phyloP scores from a whole-genome alignment of 2,888 invertebrate species.

The Thecocarcelia acutangulata region DNA sequence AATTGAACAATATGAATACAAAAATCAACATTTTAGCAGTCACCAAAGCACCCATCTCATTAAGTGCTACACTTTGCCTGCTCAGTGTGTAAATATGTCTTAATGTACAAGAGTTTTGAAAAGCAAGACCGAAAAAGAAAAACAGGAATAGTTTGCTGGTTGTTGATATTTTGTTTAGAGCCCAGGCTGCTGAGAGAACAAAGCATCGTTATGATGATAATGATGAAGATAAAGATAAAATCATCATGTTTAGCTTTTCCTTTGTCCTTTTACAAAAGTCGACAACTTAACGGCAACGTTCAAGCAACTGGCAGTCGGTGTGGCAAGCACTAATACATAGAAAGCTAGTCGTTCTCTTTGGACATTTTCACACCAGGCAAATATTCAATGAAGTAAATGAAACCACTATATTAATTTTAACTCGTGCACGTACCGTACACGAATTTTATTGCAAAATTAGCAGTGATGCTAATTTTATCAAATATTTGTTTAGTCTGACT shows the following conservation, averaged over 20 bases:
- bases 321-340: not conserved
- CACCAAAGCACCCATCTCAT: conserved; percentile 37
- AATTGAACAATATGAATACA: not conserved
- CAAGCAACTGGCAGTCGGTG: conserved; percentile 12
- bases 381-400: too few relatives aligned
- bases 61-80: conserved; percentile 23
- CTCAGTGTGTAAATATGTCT: not conserved
- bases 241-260: conserved; percentile 51
- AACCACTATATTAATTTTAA: too few relatives aligned
- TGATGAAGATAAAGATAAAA: conserved; percentile 44
- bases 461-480: too few relatives aligned
- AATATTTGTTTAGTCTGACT: too few relatives aligned
- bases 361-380: too few relatives aligned
- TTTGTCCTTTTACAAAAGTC: conserved; percentile 53
- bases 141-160: not conserved
- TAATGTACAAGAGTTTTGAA: not conserved
- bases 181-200: conserved; percentile 8
- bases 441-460: too few relatives aligned
- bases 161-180: conserved; percentile 30
- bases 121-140: conserved; percentile 1
- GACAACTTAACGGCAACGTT: conserved; percentile 67
- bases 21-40: conserved; percentile 21
- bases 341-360: not conserved
- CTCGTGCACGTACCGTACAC: too few relatives aligned
- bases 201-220: conserved; percentile 47